Percentiles rank a stretch among this genome's conserved stretches.
Conservation (phyloP, 2,113 vertebrate species). For the Elephas maximus region DNA sequence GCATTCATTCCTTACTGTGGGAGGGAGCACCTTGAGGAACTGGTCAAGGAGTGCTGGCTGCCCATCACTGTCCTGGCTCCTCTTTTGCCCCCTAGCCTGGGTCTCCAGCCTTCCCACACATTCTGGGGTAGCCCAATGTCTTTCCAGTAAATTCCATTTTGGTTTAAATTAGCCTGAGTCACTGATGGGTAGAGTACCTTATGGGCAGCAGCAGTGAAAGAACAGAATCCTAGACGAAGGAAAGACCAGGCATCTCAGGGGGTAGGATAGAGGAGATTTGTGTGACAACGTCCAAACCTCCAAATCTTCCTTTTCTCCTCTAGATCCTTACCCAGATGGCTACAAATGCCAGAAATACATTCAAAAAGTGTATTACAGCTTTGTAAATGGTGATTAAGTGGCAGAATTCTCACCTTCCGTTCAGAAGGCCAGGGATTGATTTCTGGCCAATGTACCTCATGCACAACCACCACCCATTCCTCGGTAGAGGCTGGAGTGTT, state of each 20-base stretch:
- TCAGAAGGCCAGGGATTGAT: not conserved
- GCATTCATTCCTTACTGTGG: not conserved
- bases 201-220: not conserved
- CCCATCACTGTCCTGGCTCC: not conserved
- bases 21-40: not conserved
- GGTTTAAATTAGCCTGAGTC: not conserved
- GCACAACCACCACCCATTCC: not conserved
- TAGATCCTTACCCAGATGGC: not conserved
- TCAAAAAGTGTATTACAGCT: not conserved
- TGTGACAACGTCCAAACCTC: not conserved
- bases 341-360: not conserved
- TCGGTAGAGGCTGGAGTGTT: not conserved
- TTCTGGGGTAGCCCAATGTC: not conserved
- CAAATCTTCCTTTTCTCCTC: not conserved
- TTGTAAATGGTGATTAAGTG: not conserved
- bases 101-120: not conserved
- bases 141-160: not conserved
- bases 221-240: not conserved
- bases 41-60: fast-evolving
- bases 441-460: not conserved
- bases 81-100: no score
- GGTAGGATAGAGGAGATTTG: not conserved
- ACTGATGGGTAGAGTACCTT: not conserved
- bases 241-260: not conserved
- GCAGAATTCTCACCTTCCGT: not conserved